Conservation (phyloP, 2,113 vertebrate genomes). For the Pao palembangensis region DNA sequence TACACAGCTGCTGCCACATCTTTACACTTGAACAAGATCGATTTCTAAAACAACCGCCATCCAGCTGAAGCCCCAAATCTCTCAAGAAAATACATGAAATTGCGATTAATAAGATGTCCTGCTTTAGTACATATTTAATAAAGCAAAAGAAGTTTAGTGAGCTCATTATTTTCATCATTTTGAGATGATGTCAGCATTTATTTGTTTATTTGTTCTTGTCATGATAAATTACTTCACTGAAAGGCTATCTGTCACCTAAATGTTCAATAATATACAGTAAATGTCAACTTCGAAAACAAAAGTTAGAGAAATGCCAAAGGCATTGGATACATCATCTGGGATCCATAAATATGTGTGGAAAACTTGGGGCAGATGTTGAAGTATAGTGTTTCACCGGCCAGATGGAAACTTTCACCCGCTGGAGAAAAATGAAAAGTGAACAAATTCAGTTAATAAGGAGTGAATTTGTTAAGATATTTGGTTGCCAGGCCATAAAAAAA, state of each 20-base stretch:
- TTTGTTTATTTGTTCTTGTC: not conserved
- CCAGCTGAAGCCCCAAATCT: not conserved
- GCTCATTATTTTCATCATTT: not conserved
- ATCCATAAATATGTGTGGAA: constrained; percentile 4
- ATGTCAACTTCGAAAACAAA: too few relatives aligned
- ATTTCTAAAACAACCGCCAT: too few relatives aligned
- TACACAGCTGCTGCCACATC: too few relatives aligned
- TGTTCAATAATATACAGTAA: too few relatives aligned
- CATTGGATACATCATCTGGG: not conserved
- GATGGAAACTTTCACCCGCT: not conserved
- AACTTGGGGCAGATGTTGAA: not conserved
- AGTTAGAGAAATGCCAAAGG: not conserved
- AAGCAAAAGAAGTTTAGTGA: not conserved
- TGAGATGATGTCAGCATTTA: not conserved
- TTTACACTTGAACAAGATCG: too few relatives aligned
- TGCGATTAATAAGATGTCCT: too few relatives aligned
- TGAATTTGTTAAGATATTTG: not conserved
- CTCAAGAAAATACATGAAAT: not conserved
- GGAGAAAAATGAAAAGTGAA: not conserved
- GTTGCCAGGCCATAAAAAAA: not conserved
- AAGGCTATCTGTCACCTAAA: too few relatives aligned
- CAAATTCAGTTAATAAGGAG: too few relatives aligned
- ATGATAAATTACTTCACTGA: too few relatives aligned
- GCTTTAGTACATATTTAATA: not conserved
- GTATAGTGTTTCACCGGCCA: not conserved